Percentiles rank a stretch among this genome's conserved stretches.
Evolutionary conservation across 2,888 invertebrate species (phyloP).

Genomic region (Coremacera marginata): DNA sequence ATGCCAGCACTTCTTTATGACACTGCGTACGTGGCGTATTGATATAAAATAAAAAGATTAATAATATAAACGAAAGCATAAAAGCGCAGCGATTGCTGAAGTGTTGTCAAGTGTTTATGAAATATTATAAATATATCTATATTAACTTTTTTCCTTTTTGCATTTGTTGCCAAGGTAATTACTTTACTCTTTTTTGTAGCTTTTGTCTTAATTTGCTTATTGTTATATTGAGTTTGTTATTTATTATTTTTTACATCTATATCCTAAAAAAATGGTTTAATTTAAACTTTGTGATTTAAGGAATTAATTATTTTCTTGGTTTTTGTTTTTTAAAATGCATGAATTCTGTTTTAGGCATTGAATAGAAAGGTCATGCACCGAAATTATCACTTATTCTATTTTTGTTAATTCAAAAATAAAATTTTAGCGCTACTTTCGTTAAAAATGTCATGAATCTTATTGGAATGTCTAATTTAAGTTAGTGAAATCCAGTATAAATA

Average conservation of each 20-base stretch:
- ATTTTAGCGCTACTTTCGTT: neutral
- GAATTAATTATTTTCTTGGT: neutral
- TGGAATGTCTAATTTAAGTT: neutral
- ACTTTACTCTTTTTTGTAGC: neutral
- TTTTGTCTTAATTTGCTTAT: slow-evolving; percentile 23
- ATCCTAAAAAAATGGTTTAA: slow-evolving; percentile 1
- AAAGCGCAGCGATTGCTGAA: neutral
- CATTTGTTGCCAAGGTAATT: slow-evolving; percentile 4
- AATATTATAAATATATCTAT: slow-evolving; percentile 6
- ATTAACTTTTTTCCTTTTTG: slow-evolving; percentile 11
- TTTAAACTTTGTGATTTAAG: neutral
- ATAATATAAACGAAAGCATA: neutral
- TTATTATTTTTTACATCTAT: slow-evolving; percentile 9
- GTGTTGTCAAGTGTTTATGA: neutral
- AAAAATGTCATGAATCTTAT: neutral
- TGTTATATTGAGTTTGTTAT: slow-evolving; percentile 8
- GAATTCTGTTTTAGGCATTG: neutral
- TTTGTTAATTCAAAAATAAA: neutral
- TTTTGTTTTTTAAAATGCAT: neutral
- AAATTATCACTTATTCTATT: slow-evolving; percentile 7
- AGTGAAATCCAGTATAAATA: neutral
- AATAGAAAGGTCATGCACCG: neutral
- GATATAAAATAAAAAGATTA: slow-evolving; percentile 4
- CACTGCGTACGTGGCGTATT: slow-evolving; percentile 47
- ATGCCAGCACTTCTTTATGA: slow-evolving; percentile 68